Evolutionary conservation across 2,113 vertebrate genomes (phyloP), one percentile per base, ranked within the genome.

Genomic region (Chloropsis hardwickii): DNA sequence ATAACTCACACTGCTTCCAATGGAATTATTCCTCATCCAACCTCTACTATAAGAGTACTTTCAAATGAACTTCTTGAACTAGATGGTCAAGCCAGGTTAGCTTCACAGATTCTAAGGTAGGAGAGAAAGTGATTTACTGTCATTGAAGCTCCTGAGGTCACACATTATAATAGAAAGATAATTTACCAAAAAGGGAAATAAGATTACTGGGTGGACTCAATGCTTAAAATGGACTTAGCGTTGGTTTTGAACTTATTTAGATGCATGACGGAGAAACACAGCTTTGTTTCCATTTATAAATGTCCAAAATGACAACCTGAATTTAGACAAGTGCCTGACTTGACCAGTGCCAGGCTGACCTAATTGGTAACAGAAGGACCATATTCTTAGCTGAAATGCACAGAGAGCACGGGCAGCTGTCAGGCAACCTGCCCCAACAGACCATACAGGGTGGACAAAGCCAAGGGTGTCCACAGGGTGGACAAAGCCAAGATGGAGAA

Each of bases 151-250:
- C 83, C 56, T 94, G 86, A 89, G 69, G 66, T 51, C 4, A 13
- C 81, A 72, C 48, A 57, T 66, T 86, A 65, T 44, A 92, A 88
- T 31, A 70, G 73, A 33, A 92, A 94, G 64, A 92, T 94, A 91
- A 94, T 94, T 82, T 95, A 72, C 94, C 86, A 87, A 93, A 97
- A 96, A 95, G 65, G 45, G 65, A 85, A 77, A 61, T 95, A 96
- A 96, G 97, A 97, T 97, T 98, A 85, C 95, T 97, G 97, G 96
- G 97, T 94, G 94, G 95, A 96, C 88, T 62, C 56, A 2, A 65
- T 74, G 97, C 95, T 96, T 95, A 97, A 98, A 98, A 97, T 91
- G 87, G 80, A 96, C 23, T 94, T 72, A 90, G 78, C 64, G 84
- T 81, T 93, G 94, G 91, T 95, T 97, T 95, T 94, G 82, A 95